phyloP scores from a whole-genome alignment of 2,888 invertebrate genomes.

The Barypeithes pellucidus region DNA sequence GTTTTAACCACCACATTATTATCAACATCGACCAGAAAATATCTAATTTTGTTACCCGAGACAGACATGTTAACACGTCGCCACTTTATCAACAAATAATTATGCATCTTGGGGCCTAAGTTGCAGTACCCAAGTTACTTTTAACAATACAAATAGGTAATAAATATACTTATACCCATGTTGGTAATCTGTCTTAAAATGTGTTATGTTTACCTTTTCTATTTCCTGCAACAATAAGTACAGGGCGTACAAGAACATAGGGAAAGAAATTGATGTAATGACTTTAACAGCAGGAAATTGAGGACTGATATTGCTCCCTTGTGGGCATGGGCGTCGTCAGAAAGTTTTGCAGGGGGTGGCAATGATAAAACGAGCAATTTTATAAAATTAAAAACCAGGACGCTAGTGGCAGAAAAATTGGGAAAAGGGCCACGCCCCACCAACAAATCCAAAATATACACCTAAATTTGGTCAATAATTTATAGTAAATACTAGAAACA shows the following conservation, averaged over 20 bases:
- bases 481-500: too few species aligned
- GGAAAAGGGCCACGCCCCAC: too few species aligned
- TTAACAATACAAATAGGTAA: constrained; percentile 50
- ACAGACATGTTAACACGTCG: constrained; percentile 43
- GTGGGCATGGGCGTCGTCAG: too few species aligned
- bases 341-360: too few species aligned
- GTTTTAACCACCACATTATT: constrained; percentile 21
- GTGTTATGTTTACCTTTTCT: constrained; percentile 41
- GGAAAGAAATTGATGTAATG: too few species aligned
- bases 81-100: constrained; percentile 46
- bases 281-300: too few species aligned
- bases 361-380: too few species aligned
- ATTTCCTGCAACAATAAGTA: constrained; percentile 34
- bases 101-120: constrained; percentile 34
- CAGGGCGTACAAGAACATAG: neutral
- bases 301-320: too few species aligned
- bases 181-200: constrained; percentile 42
- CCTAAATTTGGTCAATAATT: too few species aligned
- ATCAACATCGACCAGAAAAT: constrained; percentile 35
- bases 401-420: too few species aligned
- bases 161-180: constrained; percentile 41
- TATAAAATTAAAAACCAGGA: too few species aligned
- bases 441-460: too few species aligned
- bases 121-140: constrained; percentile 31
- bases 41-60: constrained; percentile 35